Conservation (phyloP, 1,140 invertebrate genomes). For the Tetragonula clypearis region DNA sequence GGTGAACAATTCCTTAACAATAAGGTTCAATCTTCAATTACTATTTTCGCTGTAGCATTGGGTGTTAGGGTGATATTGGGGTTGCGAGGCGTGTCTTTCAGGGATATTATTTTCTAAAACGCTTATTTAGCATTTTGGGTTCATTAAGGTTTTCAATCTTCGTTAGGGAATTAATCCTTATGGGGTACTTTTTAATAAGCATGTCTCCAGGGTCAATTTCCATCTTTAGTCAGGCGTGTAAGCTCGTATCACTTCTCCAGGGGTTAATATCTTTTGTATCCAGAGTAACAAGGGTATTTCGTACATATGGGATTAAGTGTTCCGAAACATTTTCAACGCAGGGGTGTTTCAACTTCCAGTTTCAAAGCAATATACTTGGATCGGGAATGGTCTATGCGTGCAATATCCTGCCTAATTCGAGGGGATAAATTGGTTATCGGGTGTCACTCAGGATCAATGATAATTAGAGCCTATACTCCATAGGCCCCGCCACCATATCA, state of each 20-base stretch:
- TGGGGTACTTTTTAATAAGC: slow-evolving; percentile 17
- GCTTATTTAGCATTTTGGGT: not conserved
- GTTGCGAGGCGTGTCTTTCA: not conserved
- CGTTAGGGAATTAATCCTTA: slow-evolving; percentile 21
- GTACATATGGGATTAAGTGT: not conserved
- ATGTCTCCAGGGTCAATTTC: slow-evolving; percentile 24
- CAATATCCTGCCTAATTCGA: slow-evolving; percentile 31
- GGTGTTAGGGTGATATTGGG: not conserved
- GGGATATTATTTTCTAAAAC: not conserved
- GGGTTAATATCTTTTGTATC: slow-evolving; percentile 33
- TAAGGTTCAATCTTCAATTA: not conserved
- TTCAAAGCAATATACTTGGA: slow-evolving; percentile 36
- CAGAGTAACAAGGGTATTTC: not conserved
- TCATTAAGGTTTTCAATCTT: not conserved
- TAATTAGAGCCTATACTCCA: slow-evolving; percentile 59
- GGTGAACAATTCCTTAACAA: not conserved
- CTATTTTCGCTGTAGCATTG: not conserved
- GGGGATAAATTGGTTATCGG: slow-evolving; percentile 38
- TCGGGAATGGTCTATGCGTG: slow-evolving; percentile 43
- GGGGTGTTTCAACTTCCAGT: not conserved
- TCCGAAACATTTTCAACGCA: not conserved
- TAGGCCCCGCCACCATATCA: slow-evolving; percentile 64
- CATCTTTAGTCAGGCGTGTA: not conserved
- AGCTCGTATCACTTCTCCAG: not conserved
- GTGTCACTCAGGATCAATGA: slow-evolving; percentile 42